Base-by-base conservation (phyloP, 1,140 invertebrate species). In the Zaprionus nigranus region DNA sequence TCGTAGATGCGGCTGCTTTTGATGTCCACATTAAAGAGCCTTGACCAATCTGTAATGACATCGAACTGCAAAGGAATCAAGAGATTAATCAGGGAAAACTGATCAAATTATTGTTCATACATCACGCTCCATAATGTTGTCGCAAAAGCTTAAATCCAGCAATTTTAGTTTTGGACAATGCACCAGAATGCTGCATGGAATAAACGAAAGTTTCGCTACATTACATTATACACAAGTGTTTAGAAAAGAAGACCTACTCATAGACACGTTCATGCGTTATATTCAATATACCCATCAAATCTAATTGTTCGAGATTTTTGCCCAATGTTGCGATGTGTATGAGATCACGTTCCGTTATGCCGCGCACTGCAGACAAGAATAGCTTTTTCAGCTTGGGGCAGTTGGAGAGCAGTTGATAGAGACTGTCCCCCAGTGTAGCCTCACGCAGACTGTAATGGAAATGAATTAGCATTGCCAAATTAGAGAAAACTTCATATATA, bases 81-180 rank as follows among this genome's bases (percentile, higher is more conserved):
- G 38, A 30, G 3, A 69, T 5, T 15, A 5, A 51, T 1, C 7
- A 20, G n/a, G n/a, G 40, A 17, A 17, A 43, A 22, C n/a, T 30
- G 11, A 58, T 60, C 84, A 26, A 4, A 9, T 1, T 17, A 3
- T 22, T 51, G 3, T 9, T 22, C 53, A 56, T 85, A 97, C 95
- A 93, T 96, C 94, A 49, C 94, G 93, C 83, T 96, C 95, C 66
- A 94, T 94, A 59, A 98, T 96, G 66, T 95, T 95, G 80, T 96
- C 95, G 91, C 97, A 98, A 92, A 97, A 98, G 72, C 97, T 98
- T 15, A 98, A 94, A 91, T 98, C 97, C 49, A 98, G 93, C 77
- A 98, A 93, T 79, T 94, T 94, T 20, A 98, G 91, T 63, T 96
- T 94, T n/a, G 92, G 92, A 82, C 95, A 96, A 68, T 94, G 93